Conservation (phyloP, 1,140 invertebrate genomes). For the Diuraphis noxia region DNA sequence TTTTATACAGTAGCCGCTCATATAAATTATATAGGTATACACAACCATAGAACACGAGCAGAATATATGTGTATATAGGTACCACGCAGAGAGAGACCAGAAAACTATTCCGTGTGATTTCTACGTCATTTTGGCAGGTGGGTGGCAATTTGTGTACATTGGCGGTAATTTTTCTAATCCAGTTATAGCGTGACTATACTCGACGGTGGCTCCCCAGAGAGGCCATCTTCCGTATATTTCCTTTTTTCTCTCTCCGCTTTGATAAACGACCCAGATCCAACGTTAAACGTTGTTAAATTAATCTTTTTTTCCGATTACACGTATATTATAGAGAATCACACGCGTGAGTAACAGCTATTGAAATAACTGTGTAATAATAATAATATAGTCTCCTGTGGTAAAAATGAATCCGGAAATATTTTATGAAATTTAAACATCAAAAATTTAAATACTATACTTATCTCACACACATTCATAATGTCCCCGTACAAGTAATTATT, state of each 20-base stretch:
- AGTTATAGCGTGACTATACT: conserved; percentile 18
- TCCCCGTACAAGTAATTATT: background rate
- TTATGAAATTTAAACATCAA: background rate
- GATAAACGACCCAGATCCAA: conserved; percentile 6
- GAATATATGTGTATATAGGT: background rate
- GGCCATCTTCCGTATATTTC: background rate
- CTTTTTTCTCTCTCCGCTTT: background rate
- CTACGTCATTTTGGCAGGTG: conserved; percentile 2
- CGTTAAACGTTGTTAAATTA: conserved; percentile 43
- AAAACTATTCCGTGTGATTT: conserved; percentile 4
- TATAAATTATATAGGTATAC: background rate
- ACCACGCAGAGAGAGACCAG: background rate
- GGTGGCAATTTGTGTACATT: conserved; percentile 35
- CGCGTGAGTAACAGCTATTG: background rate
- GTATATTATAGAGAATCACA: background rate
- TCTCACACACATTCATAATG: background rate
- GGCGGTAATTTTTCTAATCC: conserved; percentile 33
- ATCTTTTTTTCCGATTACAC: conserved; percentile 19
- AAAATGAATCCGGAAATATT: background rate
- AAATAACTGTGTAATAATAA: background rate
- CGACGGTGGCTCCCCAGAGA: conserved; percentile 25
- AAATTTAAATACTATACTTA: too few relatives aligned
- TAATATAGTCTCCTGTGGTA: background rate
- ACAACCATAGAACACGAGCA: background rate
- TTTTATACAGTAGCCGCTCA: background rate